Base-by-base conservation (phyloP, 2,797 vertebrate genomes). In the Channallabes apus region DNA sequence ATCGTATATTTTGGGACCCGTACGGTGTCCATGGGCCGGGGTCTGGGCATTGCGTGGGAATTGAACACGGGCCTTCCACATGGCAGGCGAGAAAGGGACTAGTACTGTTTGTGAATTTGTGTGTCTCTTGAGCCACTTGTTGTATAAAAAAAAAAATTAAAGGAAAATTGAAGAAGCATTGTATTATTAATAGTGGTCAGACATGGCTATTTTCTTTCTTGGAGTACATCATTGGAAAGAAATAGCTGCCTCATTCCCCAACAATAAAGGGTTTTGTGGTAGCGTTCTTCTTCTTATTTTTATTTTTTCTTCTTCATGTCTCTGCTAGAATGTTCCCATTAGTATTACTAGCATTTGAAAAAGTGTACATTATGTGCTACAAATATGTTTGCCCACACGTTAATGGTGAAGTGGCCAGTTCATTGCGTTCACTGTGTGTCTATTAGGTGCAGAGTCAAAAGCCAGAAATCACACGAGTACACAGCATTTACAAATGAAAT, bases 401-500 rank as follows among this genome's bases (percentile, higher is more conserved):
- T 56, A 2, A 56, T 54, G 15, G 15, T 75, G 27, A 58, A 75
- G 14, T 18, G 6, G 14, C 15, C 14, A 29, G 75, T 9, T 77
- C 18, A 54, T 22, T 59, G 75, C 24, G 20, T 46, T 46, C 41
- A 46, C 41, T 32, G 3, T 9, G 73, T 69, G 46, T 27, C 35
- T 35, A 56, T 80, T 72, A 85, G 46, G 15, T 51, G 56, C n/a
- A 80, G 84, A 32, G 58, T 71, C 27, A 59, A 81, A 82, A 82
- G 46, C 22, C 61, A 83, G 24, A 59, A 62, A 46, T 76, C 80
- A 65, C 56, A 71, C 62, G 38, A 38, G 46, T 68, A 41, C 76
- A 61, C 46, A 78, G 72, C 56, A 64, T 84, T 85, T 51, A 86
- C 51, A 86, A 73, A 24, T 62, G 59, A 81, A 83, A 85, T 88